These are phyloP conservation scores for Macrobrachium rosenbergii DNA, from an alignment of 1,140 invertebrate genomes.

Conservation along the genomic window DNA sequence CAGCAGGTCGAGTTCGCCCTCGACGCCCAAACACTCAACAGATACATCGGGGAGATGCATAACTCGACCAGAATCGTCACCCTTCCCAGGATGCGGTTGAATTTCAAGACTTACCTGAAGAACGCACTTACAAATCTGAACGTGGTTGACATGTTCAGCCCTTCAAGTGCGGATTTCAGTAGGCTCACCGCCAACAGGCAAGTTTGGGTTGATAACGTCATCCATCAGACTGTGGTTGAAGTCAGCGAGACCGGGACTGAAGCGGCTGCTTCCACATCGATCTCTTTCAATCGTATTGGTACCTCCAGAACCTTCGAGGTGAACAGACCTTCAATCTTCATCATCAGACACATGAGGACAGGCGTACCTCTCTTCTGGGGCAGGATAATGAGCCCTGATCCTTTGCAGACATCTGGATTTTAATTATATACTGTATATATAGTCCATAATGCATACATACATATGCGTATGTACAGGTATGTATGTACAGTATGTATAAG, in stretches of 20 bases:
- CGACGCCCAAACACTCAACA: constrained; percentile 29
- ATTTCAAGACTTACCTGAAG: constrained; percentile 74
- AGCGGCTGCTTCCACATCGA: constrained; percentile 80
- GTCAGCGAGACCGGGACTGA: constrained; percentile 85
- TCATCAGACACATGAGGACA: constrained; percentile 76
- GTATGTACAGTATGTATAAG: neutral
- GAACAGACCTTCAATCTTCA: constrained; percentile 79
- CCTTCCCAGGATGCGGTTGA: constrained; percentile 80
- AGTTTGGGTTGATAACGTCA: constrained; percentile 75
- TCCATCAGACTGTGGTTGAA: constrained; percentile 85
- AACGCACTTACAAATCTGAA: constrained; percentile 69
- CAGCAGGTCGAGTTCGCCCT: constrained; percentile 70
- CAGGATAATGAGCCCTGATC: constrained; percentile 73
- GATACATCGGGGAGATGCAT: constrained; percentile 7
- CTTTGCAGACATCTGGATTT: neutral
- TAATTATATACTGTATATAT: no score
- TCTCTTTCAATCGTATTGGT: constrained; percentile 75
- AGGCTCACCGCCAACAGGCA: constrained; percentile 73
- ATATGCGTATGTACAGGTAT: neutral
- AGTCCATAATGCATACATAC: neutral
- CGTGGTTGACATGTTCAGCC: constrained; percentile 78
- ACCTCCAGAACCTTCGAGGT: constrained; percentile 22
- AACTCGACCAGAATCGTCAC: constrained; percentile 71
- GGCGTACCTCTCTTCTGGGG: constrained; percentile 79
- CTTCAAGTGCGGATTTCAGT: constrained; percentile 75